Evolutionary conservation across 2,113 vertebrate genomes (phyloP), one percentile per base, ranked within the genome.

Genomic region (Sula dactylatra): DNA sequence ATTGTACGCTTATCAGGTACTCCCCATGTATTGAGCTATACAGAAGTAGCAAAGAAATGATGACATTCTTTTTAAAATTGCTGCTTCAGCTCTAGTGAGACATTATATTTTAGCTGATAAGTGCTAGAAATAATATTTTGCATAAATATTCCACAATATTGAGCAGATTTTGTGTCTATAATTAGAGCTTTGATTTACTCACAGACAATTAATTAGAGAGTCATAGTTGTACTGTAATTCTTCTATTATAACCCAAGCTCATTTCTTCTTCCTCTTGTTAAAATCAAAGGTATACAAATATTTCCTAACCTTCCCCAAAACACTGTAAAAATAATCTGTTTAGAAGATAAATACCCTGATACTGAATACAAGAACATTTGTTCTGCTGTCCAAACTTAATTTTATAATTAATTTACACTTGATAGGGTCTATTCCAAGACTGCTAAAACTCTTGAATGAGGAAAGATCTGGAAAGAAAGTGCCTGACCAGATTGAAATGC

Each of bases 71-170:
- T 91, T 64, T 67, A 93, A 96, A 97, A 96, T 79, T 96, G 94
- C 88, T 96, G 77, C 62, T 88, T 97, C 95, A 97, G 86, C 90
- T 97, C 86, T 94, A 84, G 31, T 78, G 94, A 96, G 95, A 92
- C 90, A 66, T 97, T 96, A 89, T 83, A 93, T 89, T 96, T 98
- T 95, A 96, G 93, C 67, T 97, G 83, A 90, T 97, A 97, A 97
- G 45, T 92, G 88, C 92, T 96, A 97, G 94, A 90, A 97, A 93
- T 97, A 94, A 90, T 95, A 90, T 98, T 98, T 97, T 98, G 93
- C 93, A 96, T 98, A 97, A 98, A 98, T 98, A 98, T 94, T 97
- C 54, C 83, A 96, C 94, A 98, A 94, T 98, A 97, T 97, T 97
- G 95, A 97, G 86, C 94, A 94, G 82, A 95, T 95, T 98, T 97